Percentiles rank a stretch among this genome's conserved stretches.
These are phyloP conservation scores for Nomada fucata DNA, from an alignment of 2,888 invertebrate genomes.

Conservation along the genomic window DNA sequence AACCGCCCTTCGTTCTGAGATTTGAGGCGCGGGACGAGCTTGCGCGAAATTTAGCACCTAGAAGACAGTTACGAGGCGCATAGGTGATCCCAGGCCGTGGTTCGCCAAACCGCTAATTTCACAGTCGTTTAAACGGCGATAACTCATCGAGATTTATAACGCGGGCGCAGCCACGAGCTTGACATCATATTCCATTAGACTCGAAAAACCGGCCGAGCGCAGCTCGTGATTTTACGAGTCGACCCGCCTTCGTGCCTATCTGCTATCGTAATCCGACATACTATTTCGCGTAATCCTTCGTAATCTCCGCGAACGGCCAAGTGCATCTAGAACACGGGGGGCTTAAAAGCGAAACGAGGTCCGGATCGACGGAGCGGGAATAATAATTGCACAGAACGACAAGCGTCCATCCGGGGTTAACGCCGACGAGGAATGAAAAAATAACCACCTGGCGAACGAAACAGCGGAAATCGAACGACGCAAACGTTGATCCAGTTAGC, in stretches of 20 bases:
- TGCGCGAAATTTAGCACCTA: conserved; percentile 82
- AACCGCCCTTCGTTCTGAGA: neutral
- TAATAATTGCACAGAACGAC: too few relatives aligned
- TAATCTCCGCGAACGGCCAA: neutral
- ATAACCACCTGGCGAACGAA: conserved; percentile 18
- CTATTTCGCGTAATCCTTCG: neutral
- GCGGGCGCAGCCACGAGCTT: conserved; percentile 53
- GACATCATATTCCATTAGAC: conserved; percentile 80
- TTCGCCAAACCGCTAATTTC: conserved; percentile 83
- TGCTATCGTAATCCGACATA: neutral
- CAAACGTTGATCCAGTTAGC: conserved; percentile 54
- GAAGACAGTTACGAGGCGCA: conserved; percentile 83
- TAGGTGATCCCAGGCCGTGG: conserved; percentile 68
- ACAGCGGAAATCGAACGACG: conserved; percentile 11
- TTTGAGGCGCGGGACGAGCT: conserved; percentile 24
- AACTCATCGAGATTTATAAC: conserved; percentile 83
- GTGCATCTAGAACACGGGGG: neutral
- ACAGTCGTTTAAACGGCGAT: conserved; percentile 83
- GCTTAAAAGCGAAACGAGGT: neutral
- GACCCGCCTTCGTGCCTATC: neutral
- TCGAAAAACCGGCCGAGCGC: conserved; percentile 43
- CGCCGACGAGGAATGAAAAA: neutral
- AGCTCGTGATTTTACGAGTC: conserved; percentile 58
- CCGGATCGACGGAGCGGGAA: too few relatives aligned
- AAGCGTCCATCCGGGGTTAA: too few relatives aligned